Conservation (phyloP, 2,888 invertebrate species). For the Lasioglossum figueresi region DNA sequence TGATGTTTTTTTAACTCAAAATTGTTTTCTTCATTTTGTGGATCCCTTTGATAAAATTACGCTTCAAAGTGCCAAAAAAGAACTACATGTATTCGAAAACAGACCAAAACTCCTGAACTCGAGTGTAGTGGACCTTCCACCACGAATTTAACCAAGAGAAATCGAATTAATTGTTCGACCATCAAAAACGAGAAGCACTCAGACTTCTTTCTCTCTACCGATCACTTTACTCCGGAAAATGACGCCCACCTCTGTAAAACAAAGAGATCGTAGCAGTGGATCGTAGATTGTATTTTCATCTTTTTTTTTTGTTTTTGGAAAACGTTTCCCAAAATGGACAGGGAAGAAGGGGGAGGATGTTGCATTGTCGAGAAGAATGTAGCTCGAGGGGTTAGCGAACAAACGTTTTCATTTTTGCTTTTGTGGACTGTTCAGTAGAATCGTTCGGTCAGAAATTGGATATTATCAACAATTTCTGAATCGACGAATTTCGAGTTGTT, state of each 20-base stretch:
- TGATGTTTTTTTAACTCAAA: neutral
- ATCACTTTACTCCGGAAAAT: neutral
- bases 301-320: neutral
- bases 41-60: no score
- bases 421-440: neutral
- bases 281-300: neutral
- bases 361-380: slow-evolving; percentile 30
- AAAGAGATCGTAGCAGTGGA: neutral
- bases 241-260: neutral
- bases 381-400: neutral
- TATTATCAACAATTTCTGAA: neutral
- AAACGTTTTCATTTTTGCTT: slow-evolving; percentile 2
- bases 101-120: neutral
- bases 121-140: neutral
- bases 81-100: neutral
- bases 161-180: neutral
- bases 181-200: neutral
- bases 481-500: neutral
- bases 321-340: neutral
- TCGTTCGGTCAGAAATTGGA: neutral
- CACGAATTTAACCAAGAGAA: neutral
- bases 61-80: neutral
- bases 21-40: neutral
- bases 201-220: neutral
- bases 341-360: slow-evolving; percentile 24